Conservation (phyloP, 2,888 invertebrate species). For the Amphimallon solstitiale region DNA sequence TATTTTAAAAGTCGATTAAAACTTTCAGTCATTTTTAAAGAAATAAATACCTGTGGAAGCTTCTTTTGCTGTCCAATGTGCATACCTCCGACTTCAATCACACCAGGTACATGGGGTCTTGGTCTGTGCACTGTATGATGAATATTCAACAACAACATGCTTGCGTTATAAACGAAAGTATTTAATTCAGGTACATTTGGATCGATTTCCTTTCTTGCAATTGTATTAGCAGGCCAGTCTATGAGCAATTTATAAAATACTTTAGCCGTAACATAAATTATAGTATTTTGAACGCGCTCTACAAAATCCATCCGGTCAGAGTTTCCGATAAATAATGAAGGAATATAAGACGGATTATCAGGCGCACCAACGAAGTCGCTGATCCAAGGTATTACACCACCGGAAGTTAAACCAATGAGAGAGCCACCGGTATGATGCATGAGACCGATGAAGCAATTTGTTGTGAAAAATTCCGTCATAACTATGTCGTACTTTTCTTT, state of each 20-base stretch:
- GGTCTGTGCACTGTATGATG: constrained; percentile 63
- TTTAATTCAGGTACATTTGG: constrained; percentile 53
- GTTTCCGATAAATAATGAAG: constrained; percentile 60
- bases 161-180: constrained; percentile 63
- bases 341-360: constrained; percentile 62
- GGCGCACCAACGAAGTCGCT: constrained; percentile 63
- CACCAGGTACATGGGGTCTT: constrained; percentile 62
- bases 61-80: constrained; percentile 60
- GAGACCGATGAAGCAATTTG: constrained; percentile 74
- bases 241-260: constrained; percentile 37
- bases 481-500: constrained; percentile 71
- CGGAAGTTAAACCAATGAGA: constrained; percentile 66
- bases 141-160: constrained; percentile 64
- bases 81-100: constrained; percentile 67
- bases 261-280: constrained; percentile 37
- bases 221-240: constrained; percentile 45
- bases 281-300: constrained; percentile 49
- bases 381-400: constrained; percentile 63
- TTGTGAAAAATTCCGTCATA: constrained; percentile 74
- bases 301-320: constrained; percentile 49
- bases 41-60: constrained; percentile 50
- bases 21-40: too few species aligned
- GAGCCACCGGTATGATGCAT: constrained; percentile 70
- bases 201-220: constrained; percentile 46
- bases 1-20: too few species aligned